phyloP scores from a whole-genome alignment of 2,888 invertebrate genomes.

The Agriopis leucophaearia region DNA sequence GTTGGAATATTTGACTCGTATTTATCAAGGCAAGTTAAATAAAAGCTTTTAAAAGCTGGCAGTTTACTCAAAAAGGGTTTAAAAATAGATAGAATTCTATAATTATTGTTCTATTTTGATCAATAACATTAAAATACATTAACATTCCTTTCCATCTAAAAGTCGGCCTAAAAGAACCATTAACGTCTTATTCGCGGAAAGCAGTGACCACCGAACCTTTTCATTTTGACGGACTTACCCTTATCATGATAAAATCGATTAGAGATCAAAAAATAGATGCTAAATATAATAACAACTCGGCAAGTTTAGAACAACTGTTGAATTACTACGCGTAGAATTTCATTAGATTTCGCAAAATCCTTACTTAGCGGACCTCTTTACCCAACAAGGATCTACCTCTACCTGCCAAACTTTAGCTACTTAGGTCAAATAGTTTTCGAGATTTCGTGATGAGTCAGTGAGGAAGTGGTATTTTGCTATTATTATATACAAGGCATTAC shows the following conservation, averaged over 20 bases:
- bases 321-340: too few species aligned
- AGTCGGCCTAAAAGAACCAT: slow-evolving; percentile 21
- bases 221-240: slow-evolving; percentile 22
- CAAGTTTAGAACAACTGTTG: not conserved
- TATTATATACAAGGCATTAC: too few species aligned
- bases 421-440: too few species aligned
- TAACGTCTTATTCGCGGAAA: slow-evolving; percentile 13
- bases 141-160: slow-evolving; percentile 11
- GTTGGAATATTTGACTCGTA: too few species aligned
- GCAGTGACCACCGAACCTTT: slow-evolving; percentile 23
- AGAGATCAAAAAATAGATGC: slow-evolving; percentile 16
- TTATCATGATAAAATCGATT: slow-evolving; percentile 28
- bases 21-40: too few species aligned
- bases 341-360: too few species aligned
- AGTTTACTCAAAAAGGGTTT: not conserved
- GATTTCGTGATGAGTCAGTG: too few species aligned
- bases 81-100: not conserved
- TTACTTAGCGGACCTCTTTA: too few species aligned
- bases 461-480: too few species aligned
- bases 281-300: not conserved
- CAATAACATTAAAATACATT: not conserved
- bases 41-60: too few species aligned
- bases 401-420: too few species aligned
- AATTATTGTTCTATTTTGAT: not conserved
- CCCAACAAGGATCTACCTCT: too few species aligned